Base-by-base conservation (phyloP, 2,113 vertebrate species). In the Poicephalus gulielmi region DNA sequence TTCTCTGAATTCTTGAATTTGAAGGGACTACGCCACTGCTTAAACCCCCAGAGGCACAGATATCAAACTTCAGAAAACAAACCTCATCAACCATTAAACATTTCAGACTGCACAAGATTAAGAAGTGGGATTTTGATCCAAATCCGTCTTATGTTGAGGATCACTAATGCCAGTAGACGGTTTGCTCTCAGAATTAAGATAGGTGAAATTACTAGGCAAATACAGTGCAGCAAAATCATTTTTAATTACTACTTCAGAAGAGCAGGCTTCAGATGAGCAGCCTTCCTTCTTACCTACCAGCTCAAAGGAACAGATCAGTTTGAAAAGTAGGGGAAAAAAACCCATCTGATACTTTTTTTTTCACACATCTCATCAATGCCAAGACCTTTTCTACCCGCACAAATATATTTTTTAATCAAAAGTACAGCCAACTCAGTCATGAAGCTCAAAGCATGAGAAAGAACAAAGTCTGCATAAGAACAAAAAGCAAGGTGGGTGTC, bases 41-140 rank as follows among this genome's bases (percentile, higher is more conserved):
- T 80, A 49, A 94, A 69, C 23, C 86, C 77, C 46, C 86, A 60
- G 47, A 76, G 49, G 68, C 47, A 80, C 24, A 69, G 82, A 73
- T 86, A 89, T 63, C 77, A 90, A 87, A 83, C 71, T 91, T 94
- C 84, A 91, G 81, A 83, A 96, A 95, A 92, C 87, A 92, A 91
- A 88, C 76, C 53, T 93, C 67, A 82, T 85, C 76, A 89, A 93
- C 80, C 6, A 0, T 80, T 79, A 67, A 90, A 90, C 25, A 25
- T 52, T 91, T 90, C 67, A 83, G 57, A 76, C 62, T 44, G 46
- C 60, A 59, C 20, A 83, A 91, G 92, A 91, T 95, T 88, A 94
- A 75, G 70, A 71, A 77, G 52, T 41, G 23, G 76, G 87, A 91
- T 94, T 96, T 89, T 49, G 27, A 27, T 81, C 74, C 86, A 96